Evolutionary conservation across 2,888 invertebrate genomes (phyloP).

Genomic region (Hybos culiciformis): DNA sequence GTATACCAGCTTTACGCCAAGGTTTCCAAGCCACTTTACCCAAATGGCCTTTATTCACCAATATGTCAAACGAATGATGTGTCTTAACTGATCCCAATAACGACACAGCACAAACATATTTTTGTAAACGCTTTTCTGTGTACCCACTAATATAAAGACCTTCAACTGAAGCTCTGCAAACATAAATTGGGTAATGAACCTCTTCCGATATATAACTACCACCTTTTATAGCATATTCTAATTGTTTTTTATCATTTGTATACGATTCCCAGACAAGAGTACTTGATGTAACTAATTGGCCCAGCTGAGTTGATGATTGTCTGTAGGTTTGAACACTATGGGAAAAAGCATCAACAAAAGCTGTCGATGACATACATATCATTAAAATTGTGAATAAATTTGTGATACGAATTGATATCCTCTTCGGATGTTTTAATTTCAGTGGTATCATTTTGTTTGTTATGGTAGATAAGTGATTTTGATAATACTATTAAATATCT

Average conservation of each 20-base stretch:
- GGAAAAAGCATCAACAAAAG: slow-evolving; percentile 15
- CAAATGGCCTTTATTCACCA: slow-evolving; percentile 64
- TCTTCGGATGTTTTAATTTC: no score
- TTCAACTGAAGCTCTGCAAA: slow-evolving; percentile 59
- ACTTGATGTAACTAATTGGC: slow-evolving; percentile 65
- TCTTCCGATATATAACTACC: slow-evolving; percentile 35
- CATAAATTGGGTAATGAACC: slow-evolving; percentile 43
- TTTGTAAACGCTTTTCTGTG: slow-evolving; percentile 36
- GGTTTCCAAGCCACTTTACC: slow-evolving; percentile 61
- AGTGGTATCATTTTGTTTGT: no score
- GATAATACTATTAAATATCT: no score
- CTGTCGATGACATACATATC: no score
- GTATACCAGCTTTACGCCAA: slow-evolving; percentile 53
- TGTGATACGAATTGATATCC: no score
- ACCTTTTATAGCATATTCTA: slow-evolving; percentile 55
- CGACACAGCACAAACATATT: slow-evolving; percentile 51
- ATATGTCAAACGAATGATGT: slow-evolving; percentile 51
- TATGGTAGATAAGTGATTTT: no score
- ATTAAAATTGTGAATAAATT: no score
- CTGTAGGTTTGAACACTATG: slow-evolving; percentile 29
- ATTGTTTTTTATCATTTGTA: slow-evolving; percentile 36
- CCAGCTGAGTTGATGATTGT: slow-evolving; percentile 32
- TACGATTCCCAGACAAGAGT: slow-evolving; percentile 61
- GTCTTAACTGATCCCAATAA: slow-evolving; percentile 43
- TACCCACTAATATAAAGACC: slow-evolving; percentile 60